A percentile compares a stretch with the other conserved stretches of the same genome.
These are phyloP conservation scores for Polyodon spathula DNA, from an alignment of 2,113 vertebrate species.

Conservation along the genomic window DNA sequence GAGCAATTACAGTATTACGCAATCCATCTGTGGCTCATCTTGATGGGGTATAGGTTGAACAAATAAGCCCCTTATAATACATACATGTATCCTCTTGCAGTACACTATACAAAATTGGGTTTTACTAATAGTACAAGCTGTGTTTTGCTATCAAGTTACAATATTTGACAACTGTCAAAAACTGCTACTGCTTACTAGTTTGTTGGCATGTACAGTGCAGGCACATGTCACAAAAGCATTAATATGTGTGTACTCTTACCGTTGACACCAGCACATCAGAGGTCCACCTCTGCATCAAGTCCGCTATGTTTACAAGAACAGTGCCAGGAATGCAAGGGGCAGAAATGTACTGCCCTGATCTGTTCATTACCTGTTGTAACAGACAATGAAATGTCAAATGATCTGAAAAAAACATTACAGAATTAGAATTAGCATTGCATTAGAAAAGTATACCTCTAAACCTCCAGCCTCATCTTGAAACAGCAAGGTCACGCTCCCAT, in stretches of 20 bases:
- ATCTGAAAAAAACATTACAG: neutral
- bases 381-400: neutral
- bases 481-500: constrained; percentile 55
- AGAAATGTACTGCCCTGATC: constrained; percentile 41
- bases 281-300: constrained; percentile 67
- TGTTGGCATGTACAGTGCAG: too few relatives aligned
- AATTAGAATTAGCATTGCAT: too few relatives aligned
- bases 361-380: constrained; percentile 37
- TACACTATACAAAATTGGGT: too few relatives aligned
- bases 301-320: constrained; percentile 53
- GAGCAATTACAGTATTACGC: too few relatives aligned
- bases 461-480: constrained; percentile 44
- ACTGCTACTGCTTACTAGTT: too few relatives aligned
- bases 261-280: constrained; percentile 47
- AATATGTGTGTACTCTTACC: constrained; percentile 34
- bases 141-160: too few relatives aligned
- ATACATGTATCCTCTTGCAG: too few relatives aligned
- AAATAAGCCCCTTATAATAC: too few relatives aligned
- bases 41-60: too few relatives aligned
- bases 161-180: too few relatives aligned
- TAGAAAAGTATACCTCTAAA: constrained; percentile 44
- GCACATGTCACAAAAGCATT: neutral
- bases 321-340: constrained; percentile 42
- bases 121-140: too few relatives aligned
- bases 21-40: too few relatives aligned